These are phyloP conservation scores for Penelope pileata DNA, from an alignment of 2,113 vertebrate genomes.

Conservation along the genomic window DNA sequence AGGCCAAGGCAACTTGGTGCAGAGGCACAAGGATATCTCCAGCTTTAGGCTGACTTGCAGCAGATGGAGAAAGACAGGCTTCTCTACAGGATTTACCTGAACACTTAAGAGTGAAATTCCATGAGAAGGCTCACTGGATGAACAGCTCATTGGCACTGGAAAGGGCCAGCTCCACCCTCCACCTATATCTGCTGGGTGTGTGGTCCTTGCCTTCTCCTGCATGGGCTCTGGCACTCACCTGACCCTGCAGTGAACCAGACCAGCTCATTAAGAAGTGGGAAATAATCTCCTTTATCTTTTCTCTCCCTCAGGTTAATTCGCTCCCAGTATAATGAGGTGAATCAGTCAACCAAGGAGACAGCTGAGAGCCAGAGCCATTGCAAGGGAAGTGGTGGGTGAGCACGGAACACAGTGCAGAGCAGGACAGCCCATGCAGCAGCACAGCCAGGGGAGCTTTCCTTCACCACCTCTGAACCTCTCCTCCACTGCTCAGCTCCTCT, in stretches of 20 bases:
- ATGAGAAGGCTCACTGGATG: not conserved
- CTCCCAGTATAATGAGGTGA: not conserved
- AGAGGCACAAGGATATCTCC: not conserved
- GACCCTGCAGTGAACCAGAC: not conserved
- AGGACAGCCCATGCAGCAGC: not conserved
- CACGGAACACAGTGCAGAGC: rapidly evolving
- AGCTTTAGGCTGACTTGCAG: not conserved
- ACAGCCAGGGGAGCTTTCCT: not conserved
- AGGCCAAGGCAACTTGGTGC: not conserved
- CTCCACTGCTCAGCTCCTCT: not conserved
- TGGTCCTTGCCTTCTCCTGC: not conserved
- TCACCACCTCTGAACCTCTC: not conserved
- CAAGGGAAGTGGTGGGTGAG: not conserved
- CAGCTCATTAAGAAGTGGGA: not conserved
- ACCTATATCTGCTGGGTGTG: not conserved
- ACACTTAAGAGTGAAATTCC: not conserved
- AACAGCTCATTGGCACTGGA: not conserved
- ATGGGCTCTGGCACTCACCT: not conserved
- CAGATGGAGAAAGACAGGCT: not conserved
- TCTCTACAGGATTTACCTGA: not conserved
- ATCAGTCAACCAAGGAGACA: not conserved
- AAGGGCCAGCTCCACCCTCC: not conserved
- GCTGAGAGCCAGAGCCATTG: not conserved
- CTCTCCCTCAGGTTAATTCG: not conserved
- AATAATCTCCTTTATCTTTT: not conserved